phyloP scores from a whole-genome alignment of 2,797 vertebrate genomes.

The Gallinago nigripennis region DNA sequence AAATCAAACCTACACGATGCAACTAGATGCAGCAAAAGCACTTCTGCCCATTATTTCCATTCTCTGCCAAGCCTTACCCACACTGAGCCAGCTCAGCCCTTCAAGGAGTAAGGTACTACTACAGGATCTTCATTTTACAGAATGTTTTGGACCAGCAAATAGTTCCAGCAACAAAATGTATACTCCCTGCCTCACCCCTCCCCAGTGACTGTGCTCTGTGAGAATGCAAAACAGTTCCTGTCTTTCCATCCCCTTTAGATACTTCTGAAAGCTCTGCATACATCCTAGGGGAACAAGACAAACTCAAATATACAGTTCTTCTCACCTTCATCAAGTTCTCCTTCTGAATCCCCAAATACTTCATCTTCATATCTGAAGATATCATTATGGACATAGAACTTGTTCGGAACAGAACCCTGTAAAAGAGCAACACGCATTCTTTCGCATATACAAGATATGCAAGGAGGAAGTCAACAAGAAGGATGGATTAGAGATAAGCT shows the following conservation, averaged over 20 bases:
- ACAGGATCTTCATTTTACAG: neutral
- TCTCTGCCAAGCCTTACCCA: neutral
- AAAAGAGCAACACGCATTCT: neutral
- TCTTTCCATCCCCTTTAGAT: neutral
- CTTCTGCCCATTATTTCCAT: neutral
- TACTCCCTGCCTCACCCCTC: neutral
- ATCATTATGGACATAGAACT: slow-evolving; percentile 99
- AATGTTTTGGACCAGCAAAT: neutral
- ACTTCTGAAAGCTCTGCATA: neutral
- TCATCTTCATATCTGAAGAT: slow-evolving; percentile 99
- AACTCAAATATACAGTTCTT: neutral
- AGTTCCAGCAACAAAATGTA: neutral
- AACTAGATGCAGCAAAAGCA: neutral
- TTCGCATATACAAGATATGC: rapidly evolving
- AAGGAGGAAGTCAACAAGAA: neutral
- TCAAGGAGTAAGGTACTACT: neutral
- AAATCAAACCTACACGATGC: neutral
- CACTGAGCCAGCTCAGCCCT: neutral
- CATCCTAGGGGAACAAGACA: neutral
- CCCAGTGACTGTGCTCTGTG: rapidly evolving
- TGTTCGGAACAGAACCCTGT: slow-evolving; percentile 97
- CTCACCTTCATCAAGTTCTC: slow-evolving; percentile 93
- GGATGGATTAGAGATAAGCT: neutral
- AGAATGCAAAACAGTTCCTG: neutral
- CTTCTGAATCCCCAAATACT: slow-evolving; percentile 97